Evolutionary conservation across 2,888 invertebrate species (phyloP), one percentile per base, ranked within the genome.

Genomic region (Diaphora mendica): DNA sequence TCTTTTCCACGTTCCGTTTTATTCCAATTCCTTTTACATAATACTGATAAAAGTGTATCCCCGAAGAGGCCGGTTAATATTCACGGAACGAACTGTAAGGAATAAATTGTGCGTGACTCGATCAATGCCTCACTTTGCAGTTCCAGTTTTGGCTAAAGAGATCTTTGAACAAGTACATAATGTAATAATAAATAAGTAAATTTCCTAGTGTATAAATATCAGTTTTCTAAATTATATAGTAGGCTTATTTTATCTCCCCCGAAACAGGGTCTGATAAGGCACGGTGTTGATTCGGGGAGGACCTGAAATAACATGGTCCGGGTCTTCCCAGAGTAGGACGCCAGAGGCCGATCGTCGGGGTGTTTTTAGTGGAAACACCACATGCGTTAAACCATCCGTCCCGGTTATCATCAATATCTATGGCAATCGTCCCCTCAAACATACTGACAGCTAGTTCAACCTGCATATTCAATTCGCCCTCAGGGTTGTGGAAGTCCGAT

Each of bases 21-120:
- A 48, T 62, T 62, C 23, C 20, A 42, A 72, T 59, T 72, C 33
- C 15, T 68, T 39, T 72, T 64, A 51, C 64, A 72, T 72, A 68
- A 67, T 48, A 48, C 67, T 65, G 35, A 42, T n/a, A 67, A 30
- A 44, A 71, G 39, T 69, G 62, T 33, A 26, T 66, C 73, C 15
- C 51, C 68, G 68, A 71, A 55, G 44, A 64, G 51, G 30, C 67
- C 30, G 42, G 71, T 82, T 82, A 79, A 74, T 79, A 82, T 82
- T 83, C 82, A 83, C 51, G 67, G 59, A 69, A 66, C 68, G 72
- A 67, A 74, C n/a, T 44, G 44, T 23, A 79, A 73, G 62, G 77
- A 77, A 82, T 81, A 83, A 82, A 83, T 83, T 83, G 71, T 75
- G 73, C 81, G 68, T 77, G 71, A 42, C 62, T 42, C 71, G 77